Evolutionary conservation across 2,113 vertebrate species (phyloP), one percentile per base, ranked within the genome.

Genomic region (Anser brachyrhynchus): DNA sequence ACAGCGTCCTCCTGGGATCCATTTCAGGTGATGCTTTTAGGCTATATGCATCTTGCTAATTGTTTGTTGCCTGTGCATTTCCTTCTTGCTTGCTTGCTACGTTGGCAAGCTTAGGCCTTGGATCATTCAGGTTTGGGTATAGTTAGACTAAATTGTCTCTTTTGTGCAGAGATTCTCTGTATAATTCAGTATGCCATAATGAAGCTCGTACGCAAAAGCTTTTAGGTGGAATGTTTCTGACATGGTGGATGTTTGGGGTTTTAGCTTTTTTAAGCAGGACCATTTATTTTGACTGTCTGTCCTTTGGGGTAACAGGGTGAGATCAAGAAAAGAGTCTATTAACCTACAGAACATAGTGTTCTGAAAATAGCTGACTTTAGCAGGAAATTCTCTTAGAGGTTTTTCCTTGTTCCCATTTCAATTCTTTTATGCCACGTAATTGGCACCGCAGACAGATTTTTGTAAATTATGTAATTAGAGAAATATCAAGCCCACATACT

Each of bases 1-100:
- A 93, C 97, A 98, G 96, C 10, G 97, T 99, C 43, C 98, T 99
- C 43, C 98, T 99, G 80, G 99, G 98, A 90, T 99, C 99, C 95
- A 99, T 99, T 97, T 99, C 99, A 98, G 99, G 99, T 99, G 89
- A 46, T 84, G 39, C 37, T 37, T 87, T 76, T 39, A 4, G 37
- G 33, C 69, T 19, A 41, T 6, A 10, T 11, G 16, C 13, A 41
- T 76, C 44, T 65, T 66, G 28, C 64, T 7, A 20, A 49, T 84
- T 84, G 8, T 57, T 78, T 15, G 4, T 33, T 74, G 76, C 70
- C 73, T 79, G 16, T n/a, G 41, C 57, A 5, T 25, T 16, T 94
- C 29, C 49, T 90, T 10, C 46, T 91, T 85, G 44, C 44, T 18
- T 49, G 31, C 43, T 84, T 80, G 84, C 55, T 80, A 25, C 41